Conservation (phyloP, 2,888 invertebrate species). For the Acanthosepion esculentum region DNA sequence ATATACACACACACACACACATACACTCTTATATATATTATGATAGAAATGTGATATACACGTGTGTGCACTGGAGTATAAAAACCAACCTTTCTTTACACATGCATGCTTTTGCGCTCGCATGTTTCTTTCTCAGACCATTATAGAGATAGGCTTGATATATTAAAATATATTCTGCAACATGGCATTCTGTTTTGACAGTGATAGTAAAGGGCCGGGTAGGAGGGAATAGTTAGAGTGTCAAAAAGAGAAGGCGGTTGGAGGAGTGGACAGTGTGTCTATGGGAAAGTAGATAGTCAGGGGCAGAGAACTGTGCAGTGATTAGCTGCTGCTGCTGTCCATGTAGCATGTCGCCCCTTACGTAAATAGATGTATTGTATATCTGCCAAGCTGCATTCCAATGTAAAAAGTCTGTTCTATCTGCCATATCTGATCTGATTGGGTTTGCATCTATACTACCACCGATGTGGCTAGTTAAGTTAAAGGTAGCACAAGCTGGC, state of each 20-base stretch:
- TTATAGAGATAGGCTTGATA: conserved; percentile 21
- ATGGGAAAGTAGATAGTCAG: neutral
- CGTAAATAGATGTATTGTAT: conserved; percentile 6
- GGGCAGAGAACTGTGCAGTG: conserved; percentile 33
- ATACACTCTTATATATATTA: neutral
- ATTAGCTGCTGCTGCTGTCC: conserved; percentile 9
- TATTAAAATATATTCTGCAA: conserved; percentile 33
- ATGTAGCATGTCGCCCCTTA: conserved; percentile 33
- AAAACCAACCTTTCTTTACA: neutral
- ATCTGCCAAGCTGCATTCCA: conserved; percentile 6
- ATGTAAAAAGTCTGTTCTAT: neutral
- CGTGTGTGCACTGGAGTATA: neutral
- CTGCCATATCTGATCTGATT: neutral
- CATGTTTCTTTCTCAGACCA: neutral
- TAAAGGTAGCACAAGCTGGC: neutral
- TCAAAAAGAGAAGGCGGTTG: neutral
- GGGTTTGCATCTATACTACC: neutral
- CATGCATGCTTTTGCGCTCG: neutral
- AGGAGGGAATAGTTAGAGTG: neutral
- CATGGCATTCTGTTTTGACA: conserved; percentile 10
- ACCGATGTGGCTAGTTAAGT: neutral
- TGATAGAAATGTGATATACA: neutral
- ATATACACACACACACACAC: neutral
- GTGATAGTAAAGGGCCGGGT: neutral
- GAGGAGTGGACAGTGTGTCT: neutral